Percentiles rank a stretch among this genome's conserved stretches.
Evolutionary conservation across 2,888 invertebrate species (phyloP).

Genomic region (Drosophila prolongata): DNA sequence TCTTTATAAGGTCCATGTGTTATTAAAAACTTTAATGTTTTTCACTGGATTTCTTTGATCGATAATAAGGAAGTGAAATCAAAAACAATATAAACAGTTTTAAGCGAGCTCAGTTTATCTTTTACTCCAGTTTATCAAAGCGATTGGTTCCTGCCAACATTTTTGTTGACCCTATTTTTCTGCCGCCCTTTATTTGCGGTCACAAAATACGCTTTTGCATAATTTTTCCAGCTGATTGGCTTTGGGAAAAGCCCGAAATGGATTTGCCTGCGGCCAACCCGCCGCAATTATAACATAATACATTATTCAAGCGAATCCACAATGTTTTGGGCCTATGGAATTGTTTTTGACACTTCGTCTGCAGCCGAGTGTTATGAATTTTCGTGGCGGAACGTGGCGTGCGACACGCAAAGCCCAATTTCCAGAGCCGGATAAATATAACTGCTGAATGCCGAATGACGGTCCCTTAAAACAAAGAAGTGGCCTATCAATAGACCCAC

Average conservation of each 20-base stretch:
- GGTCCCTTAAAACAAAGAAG: conserved; percentile 48
- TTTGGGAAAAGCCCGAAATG: conserved; percentile 58
- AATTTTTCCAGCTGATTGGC: conserved; percentile 72
- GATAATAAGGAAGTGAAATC: background rate
- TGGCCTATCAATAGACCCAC: conserved; percentile 72
- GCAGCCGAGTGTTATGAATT: conserved; percentile 55
- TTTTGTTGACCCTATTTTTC: conserved; percentile 30
- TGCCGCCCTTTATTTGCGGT: background rate
- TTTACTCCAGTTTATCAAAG: background rate
- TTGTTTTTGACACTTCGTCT: conserved; percentile 65
- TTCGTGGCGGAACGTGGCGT: conserved; percentile 60
- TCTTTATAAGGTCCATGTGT: too few species aligned
- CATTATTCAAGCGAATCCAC: conserved; percentile 63
- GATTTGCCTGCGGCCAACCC: conserved; percentile 44
- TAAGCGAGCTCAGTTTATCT: background rate
- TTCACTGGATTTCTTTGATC: background rate
- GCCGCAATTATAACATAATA: conserved; percentile 60
- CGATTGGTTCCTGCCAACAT: conserved; percentile 14
- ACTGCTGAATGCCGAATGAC: conserved; percentile 29
- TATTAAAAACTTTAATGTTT: too few species aligned
- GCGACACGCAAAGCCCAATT: conserved; percentile 78
- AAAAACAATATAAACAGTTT: background rate
- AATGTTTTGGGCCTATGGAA: conserved; percentile 42
- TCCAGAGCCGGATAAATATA: conserved; percentile 60
- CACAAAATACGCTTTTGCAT: conserved; percentile 46